Conservation (phyloP, 2,888 invertebrate species). For the Endotricha flammealis region DNA sequence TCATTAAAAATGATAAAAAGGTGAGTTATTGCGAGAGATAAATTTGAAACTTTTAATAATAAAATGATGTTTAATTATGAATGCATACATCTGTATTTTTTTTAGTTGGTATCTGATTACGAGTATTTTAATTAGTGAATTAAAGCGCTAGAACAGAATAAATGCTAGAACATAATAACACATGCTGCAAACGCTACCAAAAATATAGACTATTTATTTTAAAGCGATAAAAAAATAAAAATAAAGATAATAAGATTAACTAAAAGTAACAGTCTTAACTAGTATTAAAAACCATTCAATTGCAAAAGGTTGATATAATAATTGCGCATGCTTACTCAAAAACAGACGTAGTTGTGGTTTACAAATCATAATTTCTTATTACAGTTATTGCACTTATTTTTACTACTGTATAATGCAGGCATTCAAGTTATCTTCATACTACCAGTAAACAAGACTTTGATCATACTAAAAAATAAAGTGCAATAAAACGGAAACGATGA, state of each 20-base stretch:
- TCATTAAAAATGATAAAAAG: slow-evolving; percentile 66
- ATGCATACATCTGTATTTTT: background rate
- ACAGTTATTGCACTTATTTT: slow-evolving; percentile 33
- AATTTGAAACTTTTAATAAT: slow-evolving; percentile 30
- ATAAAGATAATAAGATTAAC: too few species aligned
- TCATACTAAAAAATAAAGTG: slow-evolving; percentile 55
- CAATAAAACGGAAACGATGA: slow-evolving; percentile 64
- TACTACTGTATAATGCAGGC: slow-evolving; percentile 30
- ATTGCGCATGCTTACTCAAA: background rate
- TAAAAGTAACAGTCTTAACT: too few species aligned
- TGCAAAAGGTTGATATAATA: background rate
- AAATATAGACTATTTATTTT: too few species aligned
- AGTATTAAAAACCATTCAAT: too few species aligned
- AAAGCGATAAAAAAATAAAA: too few species aligned
- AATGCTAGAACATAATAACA: too few species aligned
- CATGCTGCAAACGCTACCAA: too few species aligned
- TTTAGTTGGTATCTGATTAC: too few species aligned
- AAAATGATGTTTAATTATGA: background rate
- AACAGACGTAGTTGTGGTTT: background rate
- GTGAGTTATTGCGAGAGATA: slow-evolving; percentile 59
- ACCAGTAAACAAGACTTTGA: slow-evolving; percentile 41
- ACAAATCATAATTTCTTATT: slow-evolving; percentile 7
- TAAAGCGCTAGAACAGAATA: too few species aligned
- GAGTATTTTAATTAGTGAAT: too few species aligned
- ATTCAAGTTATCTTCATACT: slow-evolving; percentile 31